Base-by-base conservation (phyloP, 2,113 vertebrate genomes). In the Entomyzon cyanotis region DNA sequence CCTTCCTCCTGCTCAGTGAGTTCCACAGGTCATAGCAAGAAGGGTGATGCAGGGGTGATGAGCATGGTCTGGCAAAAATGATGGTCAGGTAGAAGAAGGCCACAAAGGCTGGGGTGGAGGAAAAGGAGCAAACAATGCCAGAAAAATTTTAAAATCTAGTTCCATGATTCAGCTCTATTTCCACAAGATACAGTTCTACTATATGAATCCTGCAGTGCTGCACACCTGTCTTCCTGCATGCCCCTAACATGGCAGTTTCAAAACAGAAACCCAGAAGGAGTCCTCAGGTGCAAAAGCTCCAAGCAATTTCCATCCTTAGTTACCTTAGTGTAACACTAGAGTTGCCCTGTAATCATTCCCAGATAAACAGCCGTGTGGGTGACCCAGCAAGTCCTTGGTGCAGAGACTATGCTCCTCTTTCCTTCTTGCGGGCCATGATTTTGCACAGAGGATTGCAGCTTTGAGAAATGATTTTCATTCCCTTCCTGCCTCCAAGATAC, bases 401-500 rank as follows among this genome's bases (percentile, higher is more conserved):
- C 1, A n/a, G 58, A 1, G 22, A 60, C 44, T 0, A 0, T 1
- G 2, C 12, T 82, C 22, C 55, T 69, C 55, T 60, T 70, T 74
- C 56, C 52, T 84, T 70, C 42, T 70, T 55, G 19, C 17, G 52
- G 33, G 21, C 47, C 56, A 63, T 5, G 9, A 47, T 19, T 87
- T 68, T 59, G 37, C 50, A 58, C 15, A 63, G 39, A 50, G 56
- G n/a, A 42, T 4, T 65, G 44, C 80, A 84, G 77, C 73, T 59
- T 35, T 47, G 69, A 63, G 89, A 84, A 93, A 81, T 49, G 0
- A 35, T 81, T 95, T 94, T 62, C 59, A 70, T 89, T 83, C 84
- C 65, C 59, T 82, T 59, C 37, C 86, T 90, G 58, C 73, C 56
- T 65, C 80, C 28, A 27, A 65, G 69, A 90, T 42, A 76, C 53